Evolutionary conservation across 2,113 vertebrate genomes (phyloP), one percentile per base, ranked within the genome.

Genomic region (Sakesphorus luctuosus): DNA sequence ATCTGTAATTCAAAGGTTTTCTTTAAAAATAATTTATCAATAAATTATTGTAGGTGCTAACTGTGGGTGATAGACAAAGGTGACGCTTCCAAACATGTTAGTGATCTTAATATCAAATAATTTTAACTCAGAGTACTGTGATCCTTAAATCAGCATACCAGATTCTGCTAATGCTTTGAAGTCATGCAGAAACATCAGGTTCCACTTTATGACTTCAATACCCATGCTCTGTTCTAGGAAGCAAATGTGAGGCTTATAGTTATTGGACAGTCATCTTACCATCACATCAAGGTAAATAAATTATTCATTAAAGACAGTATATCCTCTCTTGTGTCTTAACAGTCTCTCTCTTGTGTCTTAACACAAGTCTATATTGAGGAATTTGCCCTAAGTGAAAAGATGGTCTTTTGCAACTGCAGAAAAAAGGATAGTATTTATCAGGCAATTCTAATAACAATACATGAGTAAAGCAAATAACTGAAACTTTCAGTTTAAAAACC

Each of bases 181-280:
- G 33, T 25, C 24, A 3, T 40, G 33, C 43, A 71, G 67, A 82
- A 94, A 29, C 29, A 50, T 10, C 0, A 0, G 44, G 12, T 71
- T 87, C 35, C 38, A 86, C 43, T 67, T 81, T 28, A 71, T 25
- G 84, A 35, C 66, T 90, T 94, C 49, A 43, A 40, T 83, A 62
- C 43, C 10, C 6, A 10, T 93, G 28, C 87, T 95, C 43, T 94
- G 20, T 96, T 93, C 78, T 96, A 99, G 99, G 98, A 98, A 96
- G 98, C 98, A 29, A 92, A 98, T 84, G 97, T 99, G 90, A 97
- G 98, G 85, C 97, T 99, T 87, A 94, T 99, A 94, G 98, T 99
- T 93, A 99, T 99, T 96, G 99, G 99, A 93, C 99, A 99, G 91
- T 98, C 99, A 38, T 97, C 98, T 35, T 97, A 98, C 91, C 96